Evolutionary conservation across 2,113 vertebrate genomes (phyloP), one percentile per base, ranked within the genome.

Genomic region (Tylochromis polylepis): DNA sequence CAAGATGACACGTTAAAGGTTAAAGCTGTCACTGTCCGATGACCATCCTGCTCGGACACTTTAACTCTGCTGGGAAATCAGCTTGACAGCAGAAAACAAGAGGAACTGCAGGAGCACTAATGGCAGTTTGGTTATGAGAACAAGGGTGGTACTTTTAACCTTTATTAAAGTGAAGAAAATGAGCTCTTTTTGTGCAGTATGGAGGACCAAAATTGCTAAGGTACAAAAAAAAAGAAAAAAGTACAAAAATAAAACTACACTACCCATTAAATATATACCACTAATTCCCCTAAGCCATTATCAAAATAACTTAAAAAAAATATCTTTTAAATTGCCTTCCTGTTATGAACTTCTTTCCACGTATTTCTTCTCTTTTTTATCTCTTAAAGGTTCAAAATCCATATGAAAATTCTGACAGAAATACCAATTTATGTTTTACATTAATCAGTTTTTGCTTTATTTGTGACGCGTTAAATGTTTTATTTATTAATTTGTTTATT

Each of bases 1-100:
- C 79, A 49, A 81, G 49, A 79, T 57, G 90, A 86, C 81, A 88
- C 34, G 72, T 72, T 86, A 93, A 88, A 92, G 90, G 92, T 93
- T 75, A 81, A 84, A 77, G 85, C 85, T 57, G 89, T 85, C 87
- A 51, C 79, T 2, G 56, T 5, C 41, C n/a, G 55, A 4, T 7
- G 46, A 59, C 82, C n/a, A 8, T 3, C 46, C 79, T 4, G 62
- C 70, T 31, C 20, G 18, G 38, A 81, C 70, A 0, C 31, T 12
- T 56, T 83, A 62, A 10, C 55, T 12, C 11, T 8, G 36, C 9
- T 15, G 87, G 83, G 51, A 70, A 85, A 87, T 81, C 14, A 3
- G 14, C 20, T 8, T 60, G 87, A 80, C 80, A 59, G 83, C 65
- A 87, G 58, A 22, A 84, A 58, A 46, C 60, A 16, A 57, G n/a